Conservation (phyloP, 2,113 vertebrate species). For the Pavo muticus region DNA sequence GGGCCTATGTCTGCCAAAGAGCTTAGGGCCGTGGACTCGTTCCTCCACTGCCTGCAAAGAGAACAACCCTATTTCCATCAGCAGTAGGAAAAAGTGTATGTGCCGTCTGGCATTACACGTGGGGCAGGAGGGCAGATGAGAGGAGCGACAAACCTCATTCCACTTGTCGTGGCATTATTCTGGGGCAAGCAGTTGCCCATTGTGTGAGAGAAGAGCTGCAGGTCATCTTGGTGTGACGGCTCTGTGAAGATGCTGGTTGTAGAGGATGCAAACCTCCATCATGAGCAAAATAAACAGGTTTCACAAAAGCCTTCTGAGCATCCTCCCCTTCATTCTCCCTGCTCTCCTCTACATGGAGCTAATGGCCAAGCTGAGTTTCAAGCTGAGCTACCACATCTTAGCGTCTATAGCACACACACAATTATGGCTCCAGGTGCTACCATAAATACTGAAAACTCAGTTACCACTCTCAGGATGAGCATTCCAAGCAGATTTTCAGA, state of each 20-base stretch:
- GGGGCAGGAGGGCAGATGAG: too few relatives aligned
- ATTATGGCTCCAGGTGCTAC: neutral
- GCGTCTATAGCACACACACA: neutral
- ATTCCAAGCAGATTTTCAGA: neutral
- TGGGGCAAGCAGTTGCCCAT: neutral
- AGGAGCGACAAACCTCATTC: too few relatives aligned
- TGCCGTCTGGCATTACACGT: neutral
- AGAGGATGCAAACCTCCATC: neutral
- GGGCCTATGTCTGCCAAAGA: neutral
- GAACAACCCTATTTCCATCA: neutral
- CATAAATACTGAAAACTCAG: conserved; percentile 48
- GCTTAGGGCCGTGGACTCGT: neutral
- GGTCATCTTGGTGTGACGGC: neutral
- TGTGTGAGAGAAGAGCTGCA: neutral
- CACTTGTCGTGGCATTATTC: neutral
- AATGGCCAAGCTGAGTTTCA: neutral
- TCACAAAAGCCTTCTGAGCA: neutral
- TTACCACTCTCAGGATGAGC: neutral
- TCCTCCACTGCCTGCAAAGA: neutral
- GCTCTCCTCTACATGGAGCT: neutral
- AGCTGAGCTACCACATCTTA: neutral
- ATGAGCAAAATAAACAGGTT: neutral
- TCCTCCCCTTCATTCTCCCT: neutral
- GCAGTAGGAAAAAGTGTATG: rapidly evolving
- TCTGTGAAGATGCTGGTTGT: neutral